Base-by-base conservation (phyloP, 2,888 invertebrate species). In the Scrobipalpa costella region DNA sequence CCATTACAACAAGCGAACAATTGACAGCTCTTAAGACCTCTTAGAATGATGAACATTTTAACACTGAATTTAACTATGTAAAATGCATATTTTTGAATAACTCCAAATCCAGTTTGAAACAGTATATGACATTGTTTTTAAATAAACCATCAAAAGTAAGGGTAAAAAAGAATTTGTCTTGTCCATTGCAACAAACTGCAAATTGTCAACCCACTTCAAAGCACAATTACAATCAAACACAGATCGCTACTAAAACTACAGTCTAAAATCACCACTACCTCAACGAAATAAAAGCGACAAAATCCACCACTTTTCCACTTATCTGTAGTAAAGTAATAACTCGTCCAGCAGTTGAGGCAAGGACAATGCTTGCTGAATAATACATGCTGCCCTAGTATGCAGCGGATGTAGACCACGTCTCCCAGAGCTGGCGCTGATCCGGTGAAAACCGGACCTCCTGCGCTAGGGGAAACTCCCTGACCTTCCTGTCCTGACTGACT, bases 361-460 rank as follows among this genome's bases (percentile, higher is more conserved):
- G 62, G 40, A 52, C 57, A 61, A 44, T 63, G 61, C 63, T 62
- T 7, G 33, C 57, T 67, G 64, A 64, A 67, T 67, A 63, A 66
- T 55, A 61, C 66, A 67, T 66, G 60, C n/a, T 57, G 64, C 44
- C 67, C 67, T 44, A 66, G 64, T 66, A 65, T 66, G 67, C 50
- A 49, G 11, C 21, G 27, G 34, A 57, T 44, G 47, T 34, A 13
- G 44, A 47, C 17, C 44, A 7, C 52, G 15, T 13, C 36, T 52
- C 57, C 27, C 15, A 17, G 49, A 13, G 33, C 17, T 47, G 47
- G 19, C 47, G 15, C 11, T 19, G 2, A 49, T 9, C 27, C 7
- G 57, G 62, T 57, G 62, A 62, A 62, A 62, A 62, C 62, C 62
- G 62, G 62, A 62, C 47, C 57, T 57, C 38, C 19, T 21, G 15